Evolutionary conservation across 1,140 invertebrate species (phyloP), one percentile per base, ranked within the genome.

Genomic region (Macrocentrus cingulum): DNA sequence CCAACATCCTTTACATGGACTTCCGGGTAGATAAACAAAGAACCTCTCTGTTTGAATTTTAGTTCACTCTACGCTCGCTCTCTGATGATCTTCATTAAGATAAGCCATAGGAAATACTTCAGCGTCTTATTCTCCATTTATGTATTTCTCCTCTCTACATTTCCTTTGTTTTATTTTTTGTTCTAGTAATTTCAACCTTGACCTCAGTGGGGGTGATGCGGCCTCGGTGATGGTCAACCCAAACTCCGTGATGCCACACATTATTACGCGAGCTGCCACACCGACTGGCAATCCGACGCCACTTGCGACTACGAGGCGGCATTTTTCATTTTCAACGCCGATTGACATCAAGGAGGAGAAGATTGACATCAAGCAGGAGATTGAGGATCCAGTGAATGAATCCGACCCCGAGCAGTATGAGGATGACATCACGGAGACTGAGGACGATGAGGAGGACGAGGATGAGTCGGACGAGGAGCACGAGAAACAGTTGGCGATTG

Each of bases 171-270:
- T n/a, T n/a, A n/a, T n/a, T n/a, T n/a, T n/a, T n/a, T n/a, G n/a
- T 63, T 60, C 2, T 55, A 76, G 75, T 56, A 76, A 77, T 70
- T 86, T 86, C 64, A 88, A 87, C 64, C 75, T 88, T 56, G 90
- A 91, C 70, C 83, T 90, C 59, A 87, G 83, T 66, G 86, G 87
- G 1, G 85, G 86, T 19, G 87, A 91, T 61, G 85, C 85, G 1
- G 85, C 88, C 2, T 85, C 87, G 15, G 81, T 87, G 34, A 89
- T 89, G 84, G 89, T 92, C 1, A 90, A 91, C 76, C 90, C 90
- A 1, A 91, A 89, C 65, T 88, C 88, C 20, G 83, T 85, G 39
- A 85, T 87, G 70, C 84, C 84, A 0, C 81, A 84, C 59, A 80
- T 83, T 71, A 75, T 69, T 64, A 84, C 87, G 1, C 49, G 67